Base-by-base conservation (phyloP, 2,113 vertebrate species). In the Salvator merianae region DNA sequence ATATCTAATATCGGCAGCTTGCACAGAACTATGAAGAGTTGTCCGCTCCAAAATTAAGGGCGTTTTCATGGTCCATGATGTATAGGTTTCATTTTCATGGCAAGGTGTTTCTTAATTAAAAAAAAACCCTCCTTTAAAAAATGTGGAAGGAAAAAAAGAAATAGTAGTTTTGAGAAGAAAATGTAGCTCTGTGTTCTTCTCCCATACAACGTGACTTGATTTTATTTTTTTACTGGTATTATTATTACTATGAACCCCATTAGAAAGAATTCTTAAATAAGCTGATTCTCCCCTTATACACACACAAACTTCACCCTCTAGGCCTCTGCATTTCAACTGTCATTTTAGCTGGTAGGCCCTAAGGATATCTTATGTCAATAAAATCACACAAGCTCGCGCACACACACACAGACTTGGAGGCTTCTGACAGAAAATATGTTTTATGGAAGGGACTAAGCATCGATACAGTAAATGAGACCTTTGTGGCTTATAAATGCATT, bases 291-390 rank as follows among this genome's bases (percentile, higher is more conserved):
- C 84, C 80, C 59, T 12, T 8, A 32, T n/a, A 40, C 38, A 38
- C 38, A 73, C 38, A 73, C 38, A 26, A 40, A 86, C 65, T 84
- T 65, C 75, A 69, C 87, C 88, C 50, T 84, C 80, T 63, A 82
- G 63, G 28, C 14, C 0, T 1, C 8, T 83, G 43, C 75, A 72
- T 77, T 84, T 63, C 79, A 65, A 81, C 62, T 91, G 84, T 79
- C 70, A 74, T 90, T 94, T 92, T 76, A 82, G 1, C 76, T 86
- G 53, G 85, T 82, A 75, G 73, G 81, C 77, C 71, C 90, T 87
- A 62, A 88, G 82, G 82, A 77, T 26, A 80, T 71, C 77, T 87
- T 89, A 69, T 87, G 77, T 94, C 91, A 94, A 85, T 87, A 91
- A n/a, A 80, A 84, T 76, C 66, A 84, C 86, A 86, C 88, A 88